Evolutionary conservation across 2,888 invertebrate species (phyloP), one percentile per base, ranked within the genome.

Genomic region (Hydroisotoma schaefferi): DNA sequence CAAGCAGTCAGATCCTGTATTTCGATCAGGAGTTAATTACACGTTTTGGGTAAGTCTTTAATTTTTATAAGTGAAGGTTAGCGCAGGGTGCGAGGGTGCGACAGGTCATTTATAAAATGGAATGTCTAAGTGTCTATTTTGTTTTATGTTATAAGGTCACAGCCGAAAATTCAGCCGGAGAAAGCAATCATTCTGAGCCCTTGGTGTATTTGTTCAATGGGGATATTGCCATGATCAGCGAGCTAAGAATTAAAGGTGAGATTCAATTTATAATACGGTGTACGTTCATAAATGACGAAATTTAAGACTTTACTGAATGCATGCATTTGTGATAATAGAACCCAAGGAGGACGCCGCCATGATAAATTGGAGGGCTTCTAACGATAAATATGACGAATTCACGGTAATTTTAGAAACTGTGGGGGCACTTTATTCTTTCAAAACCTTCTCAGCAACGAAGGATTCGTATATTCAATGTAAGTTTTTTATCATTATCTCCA

Each of bases 1-100:
- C 43, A 64, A 65, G 26, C 69, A 66, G 40, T 65, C 65, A 18
- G 61, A 71, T 52, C 71, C 71, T 23, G 78, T 78, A 28, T 82
- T 85, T 61, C 78, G 81, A 43, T 77, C 83, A 15, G 81, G 82
- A 18, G 74, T 75, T 15, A 83, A 82, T 63, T 88, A 88, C 76
- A 83, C 84, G 0, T 87, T 89, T 77, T 87, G 86, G 85, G 87
- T 88, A 73, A 4, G 49, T 18, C 5, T 6, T 79, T 81, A 74
- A 2, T 44, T 2, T 37, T n/a, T n/a, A n/a, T n/a, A n/a, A n/a
- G n/a, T n/a, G n/a, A n/a, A n/a, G n/a, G n/a, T n/a, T n/a, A n/a
- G n/a, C n/a, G n/a, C n/a, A n/a, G n/a, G n/a, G n/a, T n/a, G n/a
- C n/a, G n/a, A n/a, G n/a, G n/a, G n/a, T n/a, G n/a, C n/a, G n/a